Base-by-base conservation (phyloP, 2,113 vertebrate genomes). In the Corynorhinus townsendii region DNA sequence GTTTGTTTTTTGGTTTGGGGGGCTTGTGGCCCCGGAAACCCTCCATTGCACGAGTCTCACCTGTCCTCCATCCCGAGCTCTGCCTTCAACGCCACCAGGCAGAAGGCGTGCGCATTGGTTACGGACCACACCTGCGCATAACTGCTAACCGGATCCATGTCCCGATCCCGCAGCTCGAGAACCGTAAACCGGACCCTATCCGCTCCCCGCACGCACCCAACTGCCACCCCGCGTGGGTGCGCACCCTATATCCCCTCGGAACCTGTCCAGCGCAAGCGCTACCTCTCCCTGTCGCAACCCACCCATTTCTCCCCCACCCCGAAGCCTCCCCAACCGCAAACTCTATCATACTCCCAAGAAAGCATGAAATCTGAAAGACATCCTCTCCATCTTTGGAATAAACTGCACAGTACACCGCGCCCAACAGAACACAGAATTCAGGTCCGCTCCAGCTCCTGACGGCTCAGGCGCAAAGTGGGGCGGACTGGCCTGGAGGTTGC, bases 391-490 rank as follows among this genome's bases (percentile, higher is more conserved):
- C 28, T 38, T 38, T 22, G n/a, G 4, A 35, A 30, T 11, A 40
- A n/a, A 38, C 24, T 11, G 15, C 66, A 30, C 43, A 19, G 20
- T 0, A 4, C 19, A 0, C 2, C 2, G 1, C 0, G 0, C 1
- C 0, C 0, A 0, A 9, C 0, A 0, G 2, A 2, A 1, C 22
- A 2, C 11, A 6, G 0, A 12, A 33, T 1, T 0, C 26, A 2
- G 5, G 3, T 0, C 30, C 0, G 0, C 20, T 1, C 8, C 22
- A 0, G 4, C 0, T 4, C 4, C 1, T n/a, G n/a, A n/a, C 1
- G 66, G 72, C 93, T 24, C 91, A 84, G 6, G 76, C 40, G 72
- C 79, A 64, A 24, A 20, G 7, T 6, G 0, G 1, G 0, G 1
- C 0, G 11, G 1, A 0, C 0, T 0, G 14, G 1, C 81, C 40